A percentile compares a stretch with the other conserved stretches of the same genome.
These are phyloP conservation scores for Merluccius polli DNA, from an alignment of 2,797 vertebrate species.

Conservation along the genomic window DNA sequence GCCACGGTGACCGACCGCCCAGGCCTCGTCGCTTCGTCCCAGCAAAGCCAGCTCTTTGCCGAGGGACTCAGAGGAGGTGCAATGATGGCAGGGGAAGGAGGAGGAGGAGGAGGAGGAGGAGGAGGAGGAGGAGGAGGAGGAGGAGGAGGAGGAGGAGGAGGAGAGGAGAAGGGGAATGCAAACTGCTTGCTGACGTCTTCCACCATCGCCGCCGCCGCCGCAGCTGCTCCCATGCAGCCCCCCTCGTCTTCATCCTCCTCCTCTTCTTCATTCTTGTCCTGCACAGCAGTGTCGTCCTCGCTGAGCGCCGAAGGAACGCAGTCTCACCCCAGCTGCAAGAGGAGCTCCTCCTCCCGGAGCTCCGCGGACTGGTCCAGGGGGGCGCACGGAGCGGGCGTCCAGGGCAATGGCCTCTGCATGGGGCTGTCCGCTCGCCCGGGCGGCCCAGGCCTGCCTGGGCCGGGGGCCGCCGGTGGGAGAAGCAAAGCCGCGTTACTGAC, in stretches of 20 bases:
- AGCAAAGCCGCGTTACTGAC: slow-evolving; percentile 73
- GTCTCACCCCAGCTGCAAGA: slow-evolving; percentile 80
- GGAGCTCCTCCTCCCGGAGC: slow-evolving; percentile 63
- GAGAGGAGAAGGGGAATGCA: slow-evolving; percentile 47
- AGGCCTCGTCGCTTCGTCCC: slow-evolving; percentile 56
- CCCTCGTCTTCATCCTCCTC: slow-evolving; percentile 42
- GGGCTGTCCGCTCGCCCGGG: slow-evolving; percentile 21
- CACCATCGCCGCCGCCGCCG: slow-evolving; percentile 16
- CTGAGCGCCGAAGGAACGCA: slow-evolving; percentile 24
- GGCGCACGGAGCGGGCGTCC: slow-evolving; percentile 65
- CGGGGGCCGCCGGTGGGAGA: slow-evolving; percentile 68
- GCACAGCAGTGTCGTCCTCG: slow-evolving; percentile 53
- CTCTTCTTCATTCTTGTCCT: slow-evolving; percentile 55
- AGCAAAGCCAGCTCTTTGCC: slow-evolving; percentile 75
- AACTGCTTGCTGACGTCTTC: slow-evolving; percentile 62
- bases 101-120: slow-evolving; percentile 61
- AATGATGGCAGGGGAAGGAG: slow-evolving; percentile 30
- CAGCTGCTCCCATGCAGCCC: slow-evolving; percentile 72
- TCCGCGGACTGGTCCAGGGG: slow-evolving; percentile 82
- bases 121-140: slow-evolving; percentile 14
- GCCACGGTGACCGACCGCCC: slow-evolving; percentile 28
- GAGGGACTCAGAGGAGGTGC: slow-evolving; percentile 75
- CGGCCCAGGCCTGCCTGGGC: background rate
- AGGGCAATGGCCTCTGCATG: slow-evolving; percentile 42
- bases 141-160: slow-evolving; percentile 28